Percentiles rank a stretch among this genome's conserved stretches.
phyloP scores from a whole-genome alignment of 1,140 invertebrate genomes.

The Dinothrombium tinctorium region DNA sequence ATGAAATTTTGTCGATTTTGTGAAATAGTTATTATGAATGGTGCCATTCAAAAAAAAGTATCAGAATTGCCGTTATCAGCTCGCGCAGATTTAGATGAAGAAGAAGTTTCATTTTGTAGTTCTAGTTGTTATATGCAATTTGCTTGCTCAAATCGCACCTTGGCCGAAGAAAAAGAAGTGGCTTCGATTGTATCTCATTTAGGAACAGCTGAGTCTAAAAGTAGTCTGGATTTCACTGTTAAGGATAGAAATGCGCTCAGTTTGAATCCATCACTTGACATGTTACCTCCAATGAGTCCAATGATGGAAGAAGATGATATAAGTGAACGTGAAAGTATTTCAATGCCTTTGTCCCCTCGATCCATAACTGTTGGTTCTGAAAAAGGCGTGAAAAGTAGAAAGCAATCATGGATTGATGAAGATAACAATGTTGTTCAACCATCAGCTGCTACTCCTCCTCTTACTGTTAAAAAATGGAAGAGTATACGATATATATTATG shows the following conservation, averaged over 20 bases:
- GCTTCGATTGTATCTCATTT: not conserved
- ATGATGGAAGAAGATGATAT: conserved; percentile 12
- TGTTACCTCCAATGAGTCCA: conserved; percentile 10
- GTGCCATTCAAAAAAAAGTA: conserved; percentile 44
- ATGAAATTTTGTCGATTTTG: conserved; percentile 76
- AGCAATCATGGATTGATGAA: not conserved
- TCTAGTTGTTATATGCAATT: conserved; percentile 59
- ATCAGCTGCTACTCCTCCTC: not conserved
- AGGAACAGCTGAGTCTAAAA: not conserved
- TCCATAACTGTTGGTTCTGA: not conserved
- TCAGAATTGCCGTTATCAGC: conserved; percentile 37
- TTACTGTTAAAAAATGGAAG: conserved; percentile 7
- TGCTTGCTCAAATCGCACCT: conserved; percentile 34
- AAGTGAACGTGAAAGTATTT: not conserved
- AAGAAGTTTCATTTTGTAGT: conserved; percentile 42
- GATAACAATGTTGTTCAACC: not conserved
- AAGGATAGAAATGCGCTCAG: not conserved
- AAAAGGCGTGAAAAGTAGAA: not conserved
- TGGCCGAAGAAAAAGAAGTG: conserved; percentile 15
- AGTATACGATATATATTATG: conserved; percentile 38
- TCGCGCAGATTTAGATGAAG: not conserved
- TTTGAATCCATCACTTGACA: conserved; percentile 1
- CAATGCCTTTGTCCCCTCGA: not conserved
- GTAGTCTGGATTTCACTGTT: not conserved
- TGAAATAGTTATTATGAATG: conserved; percentile 58